Evolutionary conservation across 2,797 vertebrate genomes (phyloP).

Genomic region (Enteromius paludinosus): DNA sequence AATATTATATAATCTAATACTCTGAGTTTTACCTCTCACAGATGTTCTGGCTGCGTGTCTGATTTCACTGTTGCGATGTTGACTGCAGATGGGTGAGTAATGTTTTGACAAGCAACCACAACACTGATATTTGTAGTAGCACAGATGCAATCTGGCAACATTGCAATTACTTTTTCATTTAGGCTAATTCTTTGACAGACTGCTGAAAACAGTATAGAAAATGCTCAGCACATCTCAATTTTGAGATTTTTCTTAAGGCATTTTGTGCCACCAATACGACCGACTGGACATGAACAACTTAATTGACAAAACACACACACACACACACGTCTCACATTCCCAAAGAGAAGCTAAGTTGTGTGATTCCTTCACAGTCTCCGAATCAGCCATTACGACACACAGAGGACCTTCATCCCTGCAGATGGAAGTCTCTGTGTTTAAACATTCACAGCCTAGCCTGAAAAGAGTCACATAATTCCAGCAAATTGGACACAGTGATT

Average conservation of each 20-base stretch:
- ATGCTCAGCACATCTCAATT: background rate
- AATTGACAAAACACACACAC: conserved; percentile 53
- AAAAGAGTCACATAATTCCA: conserved; percentile 72
- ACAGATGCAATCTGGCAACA: conserved; percentile 1
- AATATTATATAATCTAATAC: conserved; percentile 16
- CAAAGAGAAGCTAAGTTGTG: conserved; percentile 58
- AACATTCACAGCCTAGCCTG: conserved; percentile 63
- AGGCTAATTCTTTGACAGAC: background rate
- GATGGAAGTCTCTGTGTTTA: conserved; percentile 64
- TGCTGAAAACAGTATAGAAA: background rate
- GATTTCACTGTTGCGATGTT: background rate
- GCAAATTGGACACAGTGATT: conserved; percentile 71
- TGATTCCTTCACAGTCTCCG: conserved; percentile 63
- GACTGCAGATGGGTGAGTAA: conserved; percentile 18
- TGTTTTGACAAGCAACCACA: conserved; percentile 34
- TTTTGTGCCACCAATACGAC: background rate
- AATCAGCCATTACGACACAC: conserved; percentile 64
- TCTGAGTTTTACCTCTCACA: conserved; percentile 1
- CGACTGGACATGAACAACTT: conserved; percentile 24
- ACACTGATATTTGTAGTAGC: conserved; percentile 14
- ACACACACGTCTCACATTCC: conserved; percentile 60
- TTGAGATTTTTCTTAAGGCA: background rate
- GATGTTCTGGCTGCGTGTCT: conserved; percentile 5
- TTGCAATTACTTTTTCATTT: background rate
- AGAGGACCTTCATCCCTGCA: conserved; percentile 64